These are phyloP conservation scores for Megamerina dolium DNA, from an alignment of 2,888 invertebrate species.

Conservation along the genomic window DNA sequence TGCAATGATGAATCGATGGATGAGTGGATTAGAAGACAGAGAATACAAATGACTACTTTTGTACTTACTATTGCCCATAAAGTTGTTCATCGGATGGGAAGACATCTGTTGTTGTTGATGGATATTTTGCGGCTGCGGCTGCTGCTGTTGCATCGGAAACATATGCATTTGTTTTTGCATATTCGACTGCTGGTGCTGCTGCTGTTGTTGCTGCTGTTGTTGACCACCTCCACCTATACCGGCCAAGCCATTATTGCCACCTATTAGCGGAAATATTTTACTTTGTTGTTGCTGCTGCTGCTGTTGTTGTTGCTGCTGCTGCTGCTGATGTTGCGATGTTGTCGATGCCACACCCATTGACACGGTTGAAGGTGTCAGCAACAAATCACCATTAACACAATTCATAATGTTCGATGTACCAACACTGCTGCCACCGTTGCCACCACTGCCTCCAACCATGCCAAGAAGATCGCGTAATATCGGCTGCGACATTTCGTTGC, in stretches of 20 bases:
- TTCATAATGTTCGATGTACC: constrained; percentile 22
- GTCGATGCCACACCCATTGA: constrained; percentile 11
- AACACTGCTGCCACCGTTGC: constrained; percentile 26
- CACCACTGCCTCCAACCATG: constrained; percentile 35
- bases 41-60: too few species aligned
- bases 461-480: constrained; percentile 46
- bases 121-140: constrained; percentile 10
- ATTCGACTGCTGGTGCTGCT: constrained; percentile 11
- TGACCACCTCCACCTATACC: constrained; percentile 16
- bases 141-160: constrained; percentile 15
- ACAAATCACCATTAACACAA: constrained; percentile 26
- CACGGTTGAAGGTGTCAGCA: constrained; percentile 16
- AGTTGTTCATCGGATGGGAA: constrained; percentile 14
- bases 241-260: constrained; percentile 10
- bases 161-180: constrained; percentile 12
- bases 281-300: constrained; percentile 16
- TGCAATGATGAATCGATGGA: too few species aligned
- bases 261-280: constrained; percentile 22
- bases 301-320: background rate
- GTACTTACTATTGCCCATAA: constrained; percentile 34
- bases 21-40: too few species aligned
- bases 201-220: constrained; percentile 18
- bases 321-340: background rate
- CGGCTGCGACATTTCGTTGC: constrained; percentile 47
- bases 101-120: too few species aligned